Evolutionary conservation across 2,113 vertebrate species (phyloP).

Genomic region (Ondatra zibethicus): DNA sequence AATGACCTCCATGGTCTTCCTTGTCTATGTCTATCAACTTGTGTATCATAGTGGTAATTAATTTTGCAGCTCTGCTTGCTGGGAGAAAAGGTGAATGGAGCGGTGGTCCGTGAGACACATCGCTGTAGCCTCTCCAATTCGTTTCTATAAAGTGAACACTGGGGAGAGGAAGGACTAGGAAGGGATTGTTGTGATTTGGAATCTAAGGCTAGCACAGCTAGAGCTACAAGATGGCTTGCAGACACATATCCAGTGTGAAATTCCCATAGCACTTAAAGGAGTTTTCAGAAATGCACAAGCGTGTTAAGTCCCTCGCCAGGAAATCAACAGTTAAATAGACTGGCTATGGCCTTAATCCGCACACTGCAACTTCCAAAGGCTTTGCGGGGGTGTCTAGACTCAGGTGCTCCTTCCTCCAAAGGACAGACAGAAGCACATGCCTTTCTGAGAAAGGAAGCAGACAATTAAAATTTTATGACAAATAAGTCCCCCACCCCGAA

Average conservation of each 20-base stretch:
- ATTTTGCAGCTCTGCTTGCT: conserved; percentile 39
- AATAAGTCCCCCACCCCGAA: conserved; percentile 54
- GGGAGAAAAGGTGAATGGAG: background rate
- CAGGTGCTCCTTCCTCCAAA: conserved; percentile 41
- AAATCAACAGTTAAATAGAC: conserved; percentile 66
- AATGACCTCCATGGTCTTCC: conserved; percentile 27
- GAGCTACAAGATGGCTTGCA: conserved; percentile 1
- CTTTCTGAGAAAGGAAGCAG: conserved; percentile 58
- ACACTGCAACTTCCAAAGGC: conserved; percentile 28
- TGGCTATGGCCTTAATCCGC: conserved; percentile 29
- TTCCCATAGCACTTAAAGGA: conserved; percentile 23
- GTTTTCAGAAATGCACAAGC: conserved; percentile 39
- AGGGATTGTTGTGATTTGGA: conserved; percentile 24
- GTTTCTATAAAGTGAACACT: background rate
- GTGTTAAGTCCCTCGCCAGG: background rate
- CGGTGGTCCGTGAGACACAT: background rate
- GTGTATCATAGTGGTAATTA: conserved; percentile 17
- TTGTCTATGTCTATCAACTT: conserved; percentile 43
- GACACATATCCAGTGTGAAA: background rate
- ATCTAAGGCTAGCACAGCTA: background rate
- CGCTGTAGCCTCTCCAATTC: background rate
- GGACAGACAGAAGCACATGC: background rate
- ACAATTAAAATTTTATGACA: conserved; percentile 80
- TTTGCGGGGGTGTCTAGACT: conserved; percentile 49
- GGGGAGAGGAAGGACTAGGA: background rate